Evolutionary conservation across 2,797 vertebrate genomes (phyloP), one percentile per base, ranked within the genome.

Genomic region (Apodemus agrarius): DNA sequence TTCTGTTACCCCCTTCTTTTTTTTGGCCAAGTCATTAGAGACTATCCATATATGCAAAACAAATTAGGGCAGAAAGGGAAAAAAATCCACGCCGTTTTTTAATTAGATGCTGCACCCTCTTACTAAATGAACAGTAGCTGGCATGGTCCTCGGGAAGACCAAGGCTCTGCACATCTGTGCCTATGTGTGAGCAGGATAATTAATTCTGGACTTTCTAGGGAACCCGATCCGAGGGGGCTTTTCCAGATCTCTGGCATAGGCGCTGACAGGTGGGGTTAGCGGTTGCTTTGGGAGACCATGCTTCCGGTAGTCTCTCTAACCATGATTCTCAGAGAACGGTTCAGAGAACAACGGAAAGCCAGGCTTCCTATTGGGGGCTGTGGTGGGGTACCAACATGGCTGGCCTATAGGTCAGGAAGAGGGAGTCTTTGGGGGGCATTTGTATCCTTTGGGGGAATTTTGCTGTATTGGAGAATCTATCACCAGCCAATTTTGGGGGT

Each of bases 31-130:
- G 91, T 97, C 96, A 97, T 96, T 79, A 97, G 96, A 96, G 96
- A 96, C 94, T 98, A 98, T 92, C 97, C 43, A 98, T 97, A 96
- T 94, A 97, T 95, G 97, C 96, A 97, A 97, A 97, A 98, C 97
- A 97, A 98, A 98, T 98, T 96, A 98, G 97, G 95, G 96, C 96
- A 89, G 96, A 94, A 97, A 98, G 96, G 90, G 91, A 92, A 94
- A 94, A 94, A 95, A 94, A 82, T 79, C 84, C 65, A 82, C 96
- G 96, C 91, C 92, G 97, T 82, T 97, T 95, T 95, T 98, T 74
- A 97, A 93, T 96, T 97, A 98, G 97, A 97, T 3, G 75, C 93
- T 90, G 72, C 29, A 43, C 93, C 96, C 0, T 61, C 86, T 94
- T 87, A 11, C 97, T 95, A 96, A 96, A 96, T 74, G 54, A 93